Conservation (phyloP, 2,113 vertebrate species). For the Ornithorhynchus anatinus region DNA sequence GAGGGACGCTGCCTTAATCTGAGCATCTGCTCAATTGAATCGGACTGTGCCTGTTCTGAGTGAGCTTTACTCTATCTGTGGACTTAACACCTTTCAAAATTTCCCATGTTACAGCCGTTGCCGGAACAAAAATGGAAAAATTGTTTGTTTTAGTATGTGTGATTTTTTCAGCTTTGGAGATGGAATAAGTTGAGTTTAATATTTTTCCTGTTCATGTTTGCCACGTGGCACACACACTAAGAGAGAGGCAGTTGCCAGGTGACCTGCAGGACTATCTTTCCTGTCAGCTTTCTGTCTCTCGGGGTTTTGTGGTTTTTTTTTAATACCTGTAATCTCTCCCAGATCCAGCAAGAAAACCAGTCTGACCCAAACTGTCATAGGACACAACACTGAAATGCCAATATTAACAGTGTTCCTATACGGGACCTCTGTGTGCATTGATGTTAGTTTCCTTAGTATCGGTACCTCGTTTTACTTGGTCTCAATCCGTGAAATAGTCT, state of each 20-base stretch:
- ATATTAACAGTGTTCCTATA: not conserved
- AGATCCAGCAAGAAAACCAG: not conserved
- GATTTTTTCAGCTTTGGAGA: constrained; percentile 64
- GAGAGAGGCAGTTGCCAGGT: not conserved
- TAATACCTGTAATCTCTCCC: rapidly evolving
- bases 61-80: constrained; percentile 50
- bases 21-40: constrained; percentile 64
- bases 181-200: constrained; percentile 34
- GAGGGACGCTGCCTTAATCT: constrained; percentile 74
- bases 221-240: not conserved
- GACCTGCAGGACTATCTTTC: not conserved
- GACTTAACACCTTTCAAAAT: constrained; percentile 25
- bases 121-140: constrained; percentile 55
- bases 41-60: constrained; percentile 80
- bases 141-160: constrained; percentile 65
- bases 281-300: not conserved
- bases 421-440: not conserved
- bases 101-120: constrained; percentile 38
- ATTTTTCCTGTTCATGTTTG: constrained; percentile 40
- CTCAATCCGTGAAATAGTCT: not conserved
- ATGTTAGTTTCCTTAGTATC: too few relatives aligned
- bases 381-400: not conserved
- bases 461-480: too few relatives aligned
- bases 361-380: not conserved
- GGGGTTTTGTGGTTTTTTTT: not conserved